A percentile compares a stretch with the other conserved stretches of the same genome.
phyloP scores from a whole-genome alignment of 2,888 invertebrate species.

The Plagodis dolabraria region DNA sequence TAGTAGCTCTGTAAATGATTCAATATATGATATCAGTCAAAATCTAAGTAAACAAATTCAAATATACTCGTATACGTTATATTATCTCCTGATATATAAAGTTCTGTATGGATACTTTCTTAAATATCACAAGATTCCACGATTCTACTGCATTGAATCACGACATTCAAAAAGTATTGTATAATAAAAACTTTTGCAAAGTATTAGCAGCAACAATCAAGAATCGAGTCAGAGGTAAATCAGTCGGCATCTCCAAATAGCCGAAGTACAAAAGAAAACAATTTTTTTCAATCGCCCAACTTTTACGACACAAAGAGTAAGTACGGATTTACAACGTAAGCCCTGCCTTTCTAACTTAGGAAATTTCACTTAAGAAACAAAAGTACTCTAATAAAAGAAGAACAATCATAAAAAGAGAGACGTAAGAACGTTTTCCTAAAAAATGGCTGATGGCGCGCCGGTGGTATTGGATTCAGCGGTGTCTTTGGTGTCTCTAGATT shows the following conservation, averaged over 20 bases:
- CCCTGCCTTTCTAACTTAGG: slow-evolving; percentile 76
- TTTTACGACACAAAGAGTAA: slow-evolving; percentile 77
- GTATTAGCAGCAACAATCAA: slow-evolving; percentile 20
- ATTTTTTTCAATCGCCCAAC: slow-evolving; percentile 78
- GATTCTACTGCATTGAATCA: too few relatives aligned
- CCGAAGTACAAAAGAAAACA: slow-evolving; percentile 49
- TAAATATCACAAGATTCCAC: too few relatives aligned
- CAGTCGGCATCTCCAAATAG: slow-evolving; percentile 29
- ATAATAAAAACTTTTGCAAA: too few relatives aligned
- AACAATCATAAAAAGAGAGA: slow-evolving; percentile 82
- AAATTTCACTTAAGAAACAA: slow-evolving; percentile 83
- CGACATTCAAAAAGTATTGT: too few relatives aligned
- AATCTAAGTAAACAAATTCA: too few relatives aligned
- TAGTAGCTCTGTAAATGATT: too few relatives aligned
- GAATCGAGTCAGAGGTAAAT: slow-evolving; percentile 31
- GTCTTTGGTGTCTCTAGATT: slow-evolving; percentile 32
- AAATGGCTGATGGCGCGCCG: slow-evolving; percentile 40
- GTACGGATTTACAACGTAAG: slow-evolving; percentile 78
- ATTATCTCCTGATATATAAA: too few relatives aligned
- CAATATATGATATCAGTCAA: too few relatives aligned
- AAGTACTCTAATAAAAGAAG: slow-evolving; percentile 84
- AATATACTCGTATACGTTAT: too few relatives aligned
- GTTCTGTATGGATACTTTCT: too few relatives aligned
- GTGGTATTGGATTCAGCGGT: slow-evolving; percentile 35
- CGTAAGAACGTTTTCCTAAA: slow-evolving; percentile 68